Evolutionary conservation across 2,113 vertebrate species (phyloP), one percentile per base, ranked within the genome.

Genomic region (Elephantulus edwardii): DNA sequence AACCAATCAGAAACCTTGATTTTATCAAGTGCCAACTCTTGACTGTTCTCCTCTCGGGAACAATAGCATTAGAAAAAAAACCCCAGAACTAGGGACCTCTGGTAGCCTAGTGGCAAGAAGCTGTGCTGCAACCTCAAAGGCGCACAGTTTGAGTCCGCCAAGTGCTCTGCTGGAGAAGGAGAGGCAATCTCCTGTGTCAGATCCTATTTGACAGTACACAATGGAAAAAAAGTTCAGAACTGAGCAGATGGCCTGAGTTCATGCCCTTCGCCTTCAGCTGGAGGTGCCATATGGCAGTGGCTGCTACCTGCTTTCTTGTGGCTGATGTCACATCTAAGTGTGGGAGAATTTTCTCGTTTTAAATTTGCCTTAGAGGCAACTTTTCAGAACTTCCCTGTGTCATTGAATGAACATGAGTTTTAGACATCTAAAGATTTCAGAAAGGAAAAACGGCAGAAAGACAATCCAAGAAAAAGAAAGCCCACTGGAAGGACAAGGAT

Each of bases 371-470:
- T 24, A 62, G 30, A 84, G 12, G 72, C 2, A 62, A n/a, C 54
- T 14, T 85, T 26, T 85, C 6, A 38, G 13, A 14, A 8, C 35
- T 40, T 9, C 75, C 70, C 26, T 86, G 6, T 71, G 22, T 33
- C 50, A 79, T 2, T 28, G 26, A 80, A 90, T 33, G 22, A 88
- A 79, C 24, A 75, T 58, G 22, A 92, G 77, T 30, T 92, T 58
- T 70, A 83, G 17, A 88, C 42, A 72, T 48, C 44, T 14, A 50
- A 79, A 88, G 30, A 56, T 82, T 66, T 79, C 40, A 38, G 22
- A 56, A 24, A 89, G 58, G 70, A 78, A 56, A 62, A 81, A 91
- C 74, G 40, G 81, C 26, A 83, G 62, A 71, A n/a, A 60, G 38
- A 50, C 42, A 84, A 79, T 64, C 38, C 4, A 38, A 75, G 58